phyloP scores from a whole-genome alignment of 2,797 vertebrate genomes.

The Oreochromis grahami region DNA sequence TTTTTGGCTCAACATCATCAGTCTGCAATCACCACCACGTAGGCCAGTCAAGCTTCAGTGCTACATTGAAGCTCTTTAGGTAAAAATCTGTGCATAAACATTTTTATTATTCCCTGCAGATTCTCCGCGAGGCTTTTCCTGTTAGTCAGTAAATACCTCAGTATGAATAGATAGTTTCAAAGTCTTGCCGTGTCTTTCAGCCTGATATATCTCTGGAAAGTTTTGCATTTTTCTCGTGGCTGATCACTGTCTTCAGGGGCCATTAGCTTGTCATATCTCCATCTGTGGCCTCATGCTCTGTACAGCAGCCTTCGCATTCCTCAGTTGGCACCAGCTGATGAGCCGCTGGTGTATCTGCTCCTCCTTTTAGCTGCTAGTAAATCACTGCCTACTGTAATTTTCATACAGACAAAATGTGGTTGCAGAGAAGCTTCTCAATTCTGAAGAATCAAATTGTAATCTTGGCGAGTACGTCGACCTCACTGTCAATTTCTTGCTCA shows the following conservation, averaged over 20 bases:
- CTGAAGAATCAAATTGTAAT: background rate
- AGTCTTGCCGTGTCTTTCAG: background rate
- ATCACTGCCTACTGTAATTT: slow-evolving; percentile 17
- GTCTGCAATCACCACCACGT: background rate
- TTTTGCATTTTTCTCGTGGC: background rate
- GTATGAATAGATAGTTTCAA: background rate
- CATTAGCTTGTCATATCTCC: slow-evolving; percentile 74
- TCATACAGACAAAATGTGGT: background rate
- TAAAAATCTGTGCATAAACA: background rate
- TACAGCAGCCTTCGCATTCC: slow-evolving; percentile 31
- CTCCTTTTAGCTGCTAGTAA: slow-evolving; percentile 9
- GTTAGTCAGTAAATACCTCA: background rate
- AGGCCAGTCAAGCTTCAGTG: background rate
- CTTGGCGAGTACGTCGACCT: background rate
- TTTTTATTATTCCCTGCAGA: background rate
- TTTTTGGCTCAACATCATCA: background rate
- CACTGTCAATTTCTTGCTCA: background rate
- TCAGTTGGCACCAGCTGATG: slow-evolving; percentile 30
- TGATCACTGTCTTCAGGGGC: slow-evolving; percentile 25
- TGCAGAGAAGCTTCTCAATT: background rate
- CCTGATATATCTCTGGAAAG: background rate
- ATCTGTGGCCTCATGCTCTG: slow-evolving; percentile 65
- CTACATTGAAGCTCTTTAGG: background rate
- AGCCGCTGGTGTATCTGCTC: slow-evolving; percentile 1
- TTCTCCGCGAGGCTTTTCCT: background rate